phyloP scores from a whole-genome alignment of 2,888 invertebrate genomes.

The Buathra laborator region DNA sequence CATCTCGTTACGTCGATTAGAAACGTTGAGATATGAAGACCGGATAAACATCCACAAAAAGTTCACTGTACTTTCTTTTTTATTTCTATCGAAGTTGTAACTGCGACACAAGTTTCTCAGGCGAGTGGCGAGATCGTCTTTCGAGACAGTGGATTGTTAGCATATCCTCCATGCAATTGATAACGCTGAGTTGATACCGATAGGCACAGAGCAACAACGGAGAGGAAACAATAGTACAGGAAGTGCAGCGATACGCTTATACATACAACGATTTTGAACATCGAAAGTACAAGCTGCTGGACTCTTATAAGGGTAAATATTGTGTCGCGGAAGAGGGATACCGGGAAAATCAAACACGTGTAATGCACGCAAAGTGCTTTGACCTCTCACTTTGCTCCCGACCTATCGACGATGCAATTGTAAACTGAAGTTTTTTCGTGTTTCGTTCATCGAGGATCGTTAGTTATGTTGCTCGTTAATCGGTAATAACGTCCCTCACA shows the following conservation, averaged over 20 bases:
- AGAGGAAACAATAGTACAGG: constrained; percentile 10
- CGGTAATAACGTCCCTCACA: constrained; percentile 19
- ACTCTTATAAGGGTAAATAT: neutral
- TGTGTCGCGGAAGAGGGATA: neutral
- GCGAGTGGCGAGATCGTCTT: constrained; percentile 6
- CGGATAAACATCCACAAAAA: constrained; percentile 14
- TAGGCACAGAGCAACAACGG: neutral
- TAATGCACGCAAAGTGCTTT: constrained; percentile 6
- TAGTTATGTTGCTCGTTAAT: constrained; percentile 23
- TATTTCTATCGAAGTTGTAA: neutral
- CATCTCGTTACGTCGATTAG: constrained; percentile 61
- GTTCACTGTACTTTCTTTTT: neutral
- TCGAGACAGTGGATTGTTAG: neutral
- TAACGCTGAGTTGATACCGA: neutral
- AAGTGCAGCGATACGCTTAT: neutral
- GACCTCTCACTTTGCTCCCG: constrained; percentile 22
- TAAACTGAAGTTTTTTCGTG: neutral
- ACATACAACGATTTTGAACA: neutral
- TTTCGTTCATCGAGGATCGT: neutral
- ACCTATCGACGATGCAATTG: constrained; percentile 25
- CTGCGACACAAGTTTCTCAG: neutral
- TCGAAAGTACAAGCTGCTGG: constrained; percentile 5
- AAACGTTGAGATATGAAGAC: constrained; percentile 45
- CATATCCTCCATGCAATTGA: neutral
- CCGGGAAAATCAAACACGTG: neutral